Evolutionary conservation across 2,888 invertebrate species (phyloP).

Genomic region (Yponomeuta plumbellus): DNA sequence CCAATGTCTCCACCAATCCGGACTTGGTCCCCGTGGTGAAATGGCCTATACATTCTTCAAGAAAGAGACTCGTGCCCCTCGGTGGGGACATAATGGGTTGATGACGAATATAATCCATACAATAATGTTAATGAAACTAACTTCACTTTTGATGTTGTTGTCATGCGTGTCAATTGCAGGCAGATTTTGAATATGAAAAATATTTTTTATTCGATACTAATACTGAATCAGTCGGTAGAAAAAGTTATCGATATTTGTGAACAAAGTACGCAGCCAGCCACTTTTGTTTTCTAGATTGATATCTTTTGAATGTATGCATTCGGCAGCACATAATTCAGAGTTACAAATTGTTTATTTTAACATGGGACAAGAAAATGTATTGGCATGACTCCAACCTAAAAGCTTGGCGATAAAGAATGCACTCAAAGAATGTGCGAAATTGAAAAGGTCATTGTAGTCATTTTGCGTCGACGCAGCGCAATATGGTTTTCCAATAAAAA

Average conservation of each 20-base stretch:
- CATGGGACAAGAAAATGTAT: conserved; percentile 67
- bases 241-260: conserved; percentile 16
- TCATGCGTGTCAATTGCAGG: no score
- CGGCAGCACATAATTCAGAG: conserved; percentile 74
- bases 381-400: conserved; percentile 71
- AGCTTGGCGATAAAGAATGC: conserved; percentile 65
- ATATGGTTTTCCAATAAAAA: conserved; percentile 23
- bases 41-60: no score
- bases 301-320: conserved; percentile 76
- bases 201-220: no score
- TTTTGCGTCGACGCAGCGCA: conserved; percentile 43
- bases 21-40: no score
- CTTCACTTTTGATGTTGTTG: no score
- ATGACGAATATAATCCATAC: no score
- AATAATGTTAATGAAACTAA: no score
- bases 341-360: conserved; percentile 77
- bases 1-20: no score
- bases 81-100: no score
- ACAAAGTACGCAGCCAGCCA: conserved; percentile 29
- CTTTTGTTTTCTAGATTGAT: conserved; percentile 68
- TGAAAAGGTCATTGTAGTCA: conserved; percentile 45
- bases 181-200: no score
- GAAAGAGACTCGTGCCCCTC: no score
- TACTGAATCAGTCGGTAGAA: neutral
- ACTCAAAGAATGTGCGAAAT: conserved; percentile 57